Evolutionary conservation across 1,140 invertebrate species (phyloP), one percentile per base, ranked within the genome.

Genomic region (Leptonema lineaticorne): DNA sequence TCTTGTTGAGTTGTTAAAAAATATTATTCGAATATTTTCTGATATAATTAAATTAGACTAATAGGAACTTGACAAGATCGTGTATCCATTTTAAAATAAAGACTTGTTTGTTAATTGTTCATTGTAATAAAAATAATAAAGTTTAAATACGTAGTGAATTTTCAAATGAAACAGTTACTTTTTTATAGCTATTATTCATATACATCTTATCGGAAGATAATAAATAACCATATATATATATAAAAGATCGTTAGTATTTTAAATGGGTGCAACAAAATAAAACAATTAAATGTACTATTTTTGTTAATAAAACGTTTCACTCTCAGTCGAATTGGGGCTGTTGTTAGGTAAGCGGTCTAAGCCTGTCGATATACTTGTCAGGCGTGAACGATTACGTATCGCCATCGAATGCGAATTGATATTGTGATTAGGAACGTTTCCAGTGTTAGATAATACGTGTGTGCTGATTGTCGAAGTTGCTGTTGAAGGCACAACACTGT

Each of bases 261-360:
- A 16, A 45, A 45, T 45, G 20, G 27, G 50, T 53, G 14, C 37
- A 30, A n/a, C 30, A 33, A 59, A 33, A 59, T 30, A 33, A 59
- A 59, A 33, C 27, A 33, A 57, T 16, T 7, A 11, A 24, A 53
- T 33, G 18, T 28, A 57, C 18, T 28, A 62, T 9, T 58, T n/a
- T 27, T 41, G 48, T 69, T 65, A 72, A 60, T 72, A 72, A 53
- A 72, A 72, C 14, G 70, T 72, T 41, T 72, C 70, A 20, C 68
- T 29, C 20, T 72, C 63, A n/a, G 33, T 6, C 45, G 69, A 48
- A 22, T 58, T 16, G 14, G 46, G 67, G 37, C 50, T 24, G 37
- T 24, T 65, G 67, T 71, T 64, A 68, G 69, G 26, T 16, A 71
- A 65, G 62, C 69, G 56, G 9, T 71, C 69, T 37, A 68, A 29